Percentiles rank a stretch among this genome's conserved stretches.
These are phyloP conservation scores for Cathartes aura DNA, from an alignment of 2,113 vertebrate genomes.

Conservation along the genomic window DNA sequence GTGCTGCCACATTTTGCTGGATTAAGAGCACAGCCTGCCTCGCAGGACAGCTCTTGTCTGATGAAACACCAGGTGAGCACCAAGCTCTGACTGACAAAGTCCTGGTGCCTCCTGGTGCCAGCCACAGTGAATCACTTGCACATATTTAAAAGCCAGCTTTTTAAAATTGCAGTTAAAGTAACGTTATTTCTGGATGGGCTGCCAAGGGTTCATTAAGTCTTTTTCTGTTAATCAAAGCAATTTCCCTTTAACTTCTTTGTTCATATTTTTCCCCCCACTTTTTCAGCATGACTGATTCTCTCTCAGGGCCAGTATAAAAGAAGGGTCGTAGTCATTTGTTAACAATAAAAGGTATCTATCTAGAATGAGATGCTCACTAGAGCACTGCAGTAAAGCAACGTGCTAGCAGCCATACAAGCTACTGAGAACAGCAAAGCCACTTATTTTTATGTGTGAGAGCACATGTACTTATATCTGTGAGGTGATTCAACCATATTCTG, in stretches of 20 bases:
- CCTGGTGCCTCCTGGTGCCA: not conserved
- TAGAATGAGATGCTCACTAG: not conserved
- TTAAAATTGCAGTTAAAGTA: not conserved
- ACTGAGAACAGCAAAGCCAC: not conserved
- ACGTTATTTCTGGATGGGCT: not conserved
- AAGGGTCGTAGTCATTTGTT: not conserved
- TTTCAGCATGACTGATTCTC: not conserved
- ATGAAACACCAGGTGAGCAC: not conserved
- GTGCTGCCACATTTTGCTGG: not conserved
- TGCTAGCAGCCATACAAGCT: not conserved
- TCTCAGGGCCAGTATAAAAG: not conserved
- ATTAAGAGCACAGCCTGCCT: not conserved
- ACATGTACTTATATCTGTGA: not conserved
- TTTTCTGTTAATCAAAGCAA: conserved; percentile 11
- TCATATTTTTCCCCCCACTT: not conserved
- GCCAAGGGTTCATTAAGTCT: not conserved
- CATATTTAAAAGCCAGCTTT: not conserved
- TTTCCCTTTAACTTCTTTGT: not conserved
- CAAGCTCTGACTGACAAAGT: not conserved
- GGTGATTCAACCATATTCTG: not conserved
- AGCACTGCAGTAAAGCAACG: not conserved
- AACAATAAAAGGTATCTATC: not conserved
- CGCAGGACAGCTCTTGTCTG: not conserved
- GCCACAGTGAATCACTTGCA: not conserved
- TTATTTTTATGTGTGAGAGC: not conserved